Conservation (phyloP, 1,140 invertebrate species). For the Leguminivora glycinivorella region DNA sequence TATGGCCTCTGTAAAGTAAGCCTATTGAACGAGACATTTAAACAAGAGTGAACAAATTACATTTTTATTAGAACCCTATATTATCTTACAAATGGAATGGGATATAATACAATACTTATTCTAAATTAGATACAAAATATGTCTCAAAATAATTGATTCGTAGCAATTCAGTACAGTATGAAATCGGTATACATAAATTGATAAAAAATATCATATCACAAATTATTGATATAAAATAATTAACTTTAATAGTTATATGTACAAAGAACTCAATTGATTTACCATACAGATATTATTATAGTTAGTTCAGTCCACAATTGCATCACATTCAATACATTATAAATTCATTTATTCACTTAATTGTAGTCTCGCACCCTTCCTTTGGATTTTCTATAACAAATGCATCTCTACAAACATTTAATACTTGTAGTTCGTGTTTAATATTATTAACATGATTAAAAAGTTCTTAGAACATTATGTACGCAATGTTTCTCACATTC, state of each 20-base stretch:
- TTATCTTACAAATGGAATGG: constrained; percentile 52
- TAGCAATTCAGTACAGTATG: constrained; percentile 51
- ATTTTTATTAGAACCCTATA: constrained; percentile 48
- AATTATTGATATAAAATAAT: constrained; percentile 39
- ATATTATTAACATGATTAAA: background rate
- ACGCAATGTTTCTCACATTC: background rate
- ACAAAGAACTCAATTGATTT: constrained; percentile 56
- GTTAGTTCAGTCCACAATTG: constrained; percentile 62
- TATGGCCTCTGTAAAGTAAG: background rate
- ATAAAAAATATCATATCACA: constrained; percentile 59
- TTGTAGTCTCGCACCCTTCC: constrained; percentile 47
- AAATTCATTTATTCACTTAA: constrained; percentile 50
- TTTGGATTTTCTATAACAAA: constrained; percentile 53
- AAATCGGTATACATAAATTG: constrained; percentile 56
- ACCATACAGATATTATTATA: constrained; percentile 49
- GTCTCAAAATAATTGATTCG: constrained; percentile 68
- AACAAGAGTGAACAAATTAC: constrained; percentile 42
- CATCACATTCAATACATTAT: constrained; percentile 54
- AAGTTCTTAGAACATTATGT: constrained; percentile 18
- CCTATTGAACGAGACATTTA: constrained; percentile 34
- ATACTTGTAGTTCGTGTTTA: background rate
- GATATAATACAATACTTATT: constrained; percentile 70
- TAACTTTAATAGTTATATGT: constrained; percentile 39
- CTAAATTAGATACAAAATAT: constrained; percentile 60
- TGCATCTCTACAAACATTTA: constrained; percentile 31